These are phyloP conservation scores for Lucilia sericata DNA, from an alignment of 1,140 invertebrate species.

Conservation along the genomic window DNA sequence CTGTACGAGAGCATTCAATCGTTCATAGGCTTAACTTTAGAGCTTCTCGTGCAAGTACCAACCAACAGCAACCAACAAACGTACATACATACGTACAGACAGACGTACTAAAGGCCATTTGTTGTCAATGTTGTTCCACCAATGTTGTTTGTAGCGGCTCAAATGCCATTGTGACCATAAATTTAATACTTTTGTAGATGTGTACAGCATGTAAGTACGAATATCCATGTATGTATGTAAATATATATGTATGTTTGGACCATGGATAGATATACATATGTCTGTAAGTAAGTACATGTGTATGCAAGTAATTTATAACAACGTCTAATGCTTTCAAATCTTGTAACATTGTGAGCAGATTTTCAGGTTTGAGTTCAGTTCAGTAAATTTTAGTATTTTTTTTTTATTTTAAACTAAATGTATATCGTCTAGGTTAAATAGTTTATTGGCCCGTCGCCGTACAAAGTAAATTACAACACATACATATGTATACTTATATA, in stretches of 20 bases:
- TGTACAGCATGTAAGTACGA: neutral
- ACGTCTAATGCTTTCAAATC: constrained; percentile 38
- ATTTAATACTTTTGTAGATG: constrained; percentile 48
- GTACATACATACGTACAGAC: neutral
- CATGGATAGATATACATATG: too few relatives aligned
- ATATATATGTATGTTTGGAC: too few relatives aligned
- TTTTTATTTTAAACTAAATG: neutral
- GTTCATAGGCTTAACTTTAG: constrained; percentile 34
- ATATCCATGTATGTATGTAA: neutral
- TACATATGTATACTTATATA: neutral
- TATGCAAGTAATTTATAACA: constrained; percentile 32
- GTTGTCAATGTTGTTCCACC: constrained; percentile 25
- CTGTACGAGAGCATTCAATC: neutral
- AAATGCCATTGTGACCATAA: constrained; percentile 67
- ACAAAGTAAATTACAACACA: neutral
- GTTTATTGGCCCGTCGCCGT: constrained; percentile 20
- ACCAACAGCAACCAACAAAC: neutral
- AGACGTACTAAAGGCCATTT: constrained; percentile 27
- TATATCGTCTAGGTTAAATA: constrained; percentile 17
- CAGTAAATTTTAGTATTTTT: neutral
- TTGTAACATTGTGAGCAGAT: constrained; percentile 34
- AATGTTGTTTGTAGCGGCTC: constrained; percentile 1
- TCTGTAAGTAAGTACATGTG: neutral
- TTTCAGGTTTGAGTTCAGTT: constrained; percentile 33
- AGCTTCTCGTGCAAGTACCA: neutral